Evolutionary conservation across 2,113 vertebrate genomes (phyloP).

Genomic region (Laticauda colubrina): DNA sequence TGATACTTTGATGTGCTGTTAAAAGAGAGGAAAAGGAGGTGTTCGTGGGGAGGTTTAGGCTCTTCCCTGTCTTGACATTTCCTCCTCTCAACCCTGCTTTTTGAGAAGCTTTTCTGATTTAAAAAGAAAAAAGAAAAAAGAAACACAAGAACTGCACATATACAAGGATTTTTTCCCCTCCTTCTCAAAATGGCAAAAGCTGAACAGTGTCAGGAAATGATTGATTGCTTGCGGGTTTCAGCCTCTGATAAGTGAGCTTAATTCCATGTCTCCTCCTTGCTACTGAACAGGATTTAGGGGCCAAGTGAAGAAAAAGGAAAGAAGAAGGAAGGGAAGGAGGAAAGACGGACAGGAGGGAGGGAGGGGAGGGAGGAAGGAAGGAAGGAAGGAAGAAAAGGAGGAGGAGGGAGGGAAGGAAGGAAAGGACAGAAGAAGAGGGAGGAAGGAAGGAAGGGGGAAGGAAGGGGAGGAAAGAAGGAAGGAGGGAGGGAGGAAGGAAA

Average conservation of each 20-base stretch:
- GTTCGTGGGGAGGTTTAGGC: not conserved
- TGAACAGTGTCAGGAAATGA: conserved; percentile 67
- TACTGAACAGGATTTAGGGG: conserved; percentile 60
- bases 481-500: too few species aligned
- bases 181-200: conserved; percentile 60
- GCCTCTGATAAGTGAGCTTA: conserved; percentile 76
- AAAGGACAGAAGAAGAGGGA: too few species aligned
- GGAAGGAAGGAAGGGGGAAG: too few species aligned
- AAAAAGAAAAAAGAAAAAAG: not conserved
- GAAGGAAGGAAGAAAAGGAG: too few species aligned
- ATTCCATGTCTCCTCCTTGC: conserved; percentile 63
- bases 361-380: fast-evolving
- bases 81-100: not conserved
- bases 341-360: too few species aligned
- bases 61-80: conserved; percentile 58
- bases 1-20: conserved; percentile 54
- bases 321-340: not conserved
- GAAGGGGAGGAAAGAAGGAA: too few species aligned
- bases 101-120: not conserved
- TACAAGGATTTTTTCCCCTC: conserved; percentile 43
- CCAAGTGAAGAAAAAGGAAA: conserved; percentile 48
- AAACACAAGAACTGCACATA: conserved; percentile 53
- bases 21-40: not conserved
- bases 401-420: too few species aligned
- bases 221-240: conserved; percentile 71